Percentiles rank a stretch among this genome's conserved stretches.
Evolutionary conservation across 1,140 invertebrate genomes (phyloP).

Genomic region (Brachionus calyciflorus): DNA sequence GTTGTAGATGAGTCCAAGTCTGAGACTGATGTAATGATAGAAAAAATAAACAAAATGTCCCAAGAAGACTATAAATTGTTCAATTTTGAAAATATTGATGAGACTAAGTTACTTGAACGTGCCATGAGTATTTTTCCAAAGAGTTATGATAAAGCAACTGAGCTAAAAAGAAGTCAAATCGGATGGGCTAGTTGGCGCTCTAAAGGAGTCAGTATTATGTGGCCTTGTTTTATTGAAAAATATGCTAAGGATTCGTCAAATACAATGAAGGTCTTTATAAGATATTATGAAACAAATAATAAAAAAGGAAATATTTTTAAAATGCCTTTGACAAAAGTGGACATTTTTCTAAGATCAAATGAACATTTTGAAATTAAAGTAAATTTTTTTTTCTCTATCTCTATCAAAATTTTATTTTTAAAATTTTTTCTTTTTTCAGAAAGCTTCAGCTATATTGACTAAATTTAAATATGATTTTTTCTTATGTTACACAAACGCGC

Average conservation of each 20-base stretch:
- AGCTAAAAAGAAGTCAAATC: neutral
- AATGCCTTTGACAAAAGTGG: neutral
- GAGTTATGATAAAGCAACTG: neutral
- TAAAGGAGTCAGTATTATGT: neutral
- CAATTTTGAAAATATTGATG: slow-evolving; percentile 21
- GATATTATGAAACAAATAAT: slow-evolving; percentile 7
- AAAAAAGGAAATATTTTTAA: slow-evolving; percentile 32
- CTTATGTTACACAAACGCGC: neutral
- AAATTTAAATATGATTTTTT: slow-evolving; percentile 3
- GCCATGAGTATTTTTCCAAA: neutral
- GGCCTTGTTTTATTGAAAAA: slow-evolving; percentile 43
- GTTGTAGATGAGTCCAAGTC: neutral
- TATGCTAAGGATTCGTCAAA: slow-evolving; percentile 23
- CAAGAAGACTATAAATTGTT: neutral
- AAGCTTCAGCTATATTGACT: neutral
- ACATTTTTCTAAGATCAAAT: neutral
- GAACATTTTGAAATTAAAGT: slow-evolving; percentile 31
- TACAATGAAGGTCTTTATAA: neutral
- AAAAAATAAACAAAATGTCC: neutral
- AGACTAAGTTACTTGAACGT: neutral
- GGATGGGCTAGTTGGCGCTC: slow-evolving; percentile 1
- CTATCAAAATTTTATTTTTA: no score
- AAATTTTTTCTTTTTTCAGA: neutral
- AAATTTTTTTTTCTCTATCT: no score
- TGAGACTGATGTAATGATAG: neutral